Percentiles rank a stretch among this genome's conserved stretches.
These are phyloP conservation scores for Okamejei kenojei DNA, from an alignment of 2,797 vertebrate genomes.

Conservation along the genomic window DNA sequence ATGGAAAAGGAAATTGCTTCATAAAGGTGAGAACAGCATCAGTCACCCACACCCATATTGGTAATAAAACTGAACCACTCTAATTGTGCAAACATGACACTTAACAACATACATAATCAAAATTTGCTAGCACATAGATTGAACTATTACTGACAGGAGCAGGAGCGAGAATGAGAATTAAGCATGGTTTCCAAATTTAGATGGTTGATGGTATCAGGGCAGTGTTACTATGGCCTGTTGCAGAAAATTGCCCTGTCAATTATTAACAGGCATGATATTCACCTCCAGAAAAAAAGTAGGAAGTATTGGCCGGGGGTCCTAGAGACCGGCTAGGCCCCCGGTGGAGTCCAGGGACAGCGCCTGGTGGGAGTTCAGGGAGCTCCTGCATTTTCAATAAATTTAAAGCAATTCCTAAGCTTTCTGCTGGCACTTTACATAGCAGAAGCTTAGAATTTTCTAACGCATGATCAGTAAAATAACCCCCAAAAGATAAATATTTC, in stretches of 20 bases:
- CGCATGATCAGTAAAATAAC: no score
- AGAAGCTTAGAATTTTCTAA: no score
- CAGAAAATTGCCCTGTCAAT: background rate
- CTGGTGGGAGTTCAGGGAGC: no score
- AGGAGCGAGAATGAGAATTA: background rate
- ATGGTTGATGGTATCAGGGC: background rate
- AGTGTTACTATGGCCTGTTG: background rate
- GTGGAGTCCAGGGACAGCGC: no score
- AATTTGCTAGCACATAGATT: background rate
- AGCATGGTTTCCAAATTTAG: background rate
- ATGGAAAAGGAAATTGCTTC: background rate
- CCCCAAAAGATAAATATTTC: no score
- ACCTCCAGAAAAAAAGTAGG: no score
- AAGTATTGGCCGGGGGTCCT: no score
- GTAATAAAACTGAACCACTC: background rate
- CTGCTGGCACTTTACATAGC: no score
- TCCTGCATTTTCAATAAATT: no score
- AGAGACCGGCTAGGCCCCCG: no score
- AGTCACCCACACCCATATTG: background rate
- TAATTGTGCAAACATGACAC: background rate
- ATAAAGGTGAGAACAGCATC: constrained; percentile 5
- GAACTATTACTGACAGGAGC: background rate
- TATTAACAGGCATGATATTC: background rate
- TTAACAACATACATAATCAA: background rate
- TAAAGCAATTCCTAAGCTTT: no score